Conservation (phyloP, 2,113 vertebrate species). For the Ceyx margarethae region DNA sequence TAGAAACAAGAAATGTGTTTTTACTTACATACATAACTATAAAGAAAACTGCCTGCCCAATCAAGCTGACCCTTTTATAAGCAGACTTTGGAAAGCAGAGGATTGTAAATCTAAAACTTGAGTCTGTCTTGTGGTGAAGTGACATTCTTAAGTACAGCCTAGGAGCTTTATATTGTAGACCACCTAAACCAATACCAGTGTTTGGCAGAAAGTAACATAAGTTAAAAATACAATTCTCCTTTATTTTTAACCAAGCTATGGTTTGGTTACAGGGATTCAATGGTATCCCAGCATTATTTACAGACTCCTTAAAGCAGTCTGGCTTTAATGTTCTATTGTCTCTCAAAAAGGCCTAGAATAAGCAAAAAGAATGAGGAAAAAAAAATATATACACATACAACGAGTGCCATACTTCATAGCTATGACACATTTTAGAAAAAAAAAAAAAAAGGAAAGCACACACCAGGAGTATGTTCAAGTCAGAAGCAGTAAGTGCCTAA, state of each 20-base stretch:
- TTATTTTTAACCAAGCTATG: not conserved
- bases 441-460: not conserved
- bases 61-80: not conserved
- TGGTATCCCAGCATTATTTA: not conserved
- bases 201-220: not conserved
- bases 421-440: not conserved
- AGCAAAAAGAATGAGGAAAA: not conserved
- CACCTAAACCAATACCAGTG: not conserved
- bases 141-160: not conserved
- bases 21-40: not conserved
- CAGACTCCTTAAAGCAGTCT: not conserved
- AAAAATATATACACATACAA: not conserved
- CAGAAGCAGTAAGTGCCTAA: not conserved
- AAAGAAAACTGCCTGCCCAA: not conserved
- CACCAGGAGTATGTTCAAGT: not conserved
- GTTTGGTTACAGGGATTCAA: not conserved
- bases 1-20: not conserved
- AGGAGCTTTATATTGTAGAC: not conserved
- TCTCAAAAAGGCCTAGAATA: not conserved
- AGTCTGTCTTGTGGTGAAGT: not conserved
- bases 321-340: not conserved
- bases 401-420: not conserved
- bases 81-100: not conserved
- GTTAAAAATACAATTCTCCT: not conserved
- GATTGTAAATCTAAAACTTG: not conserved